Base-by-base conservation (phyloP, 2,113 vertebrate species). In the Zosterops pallidus region DNA sequence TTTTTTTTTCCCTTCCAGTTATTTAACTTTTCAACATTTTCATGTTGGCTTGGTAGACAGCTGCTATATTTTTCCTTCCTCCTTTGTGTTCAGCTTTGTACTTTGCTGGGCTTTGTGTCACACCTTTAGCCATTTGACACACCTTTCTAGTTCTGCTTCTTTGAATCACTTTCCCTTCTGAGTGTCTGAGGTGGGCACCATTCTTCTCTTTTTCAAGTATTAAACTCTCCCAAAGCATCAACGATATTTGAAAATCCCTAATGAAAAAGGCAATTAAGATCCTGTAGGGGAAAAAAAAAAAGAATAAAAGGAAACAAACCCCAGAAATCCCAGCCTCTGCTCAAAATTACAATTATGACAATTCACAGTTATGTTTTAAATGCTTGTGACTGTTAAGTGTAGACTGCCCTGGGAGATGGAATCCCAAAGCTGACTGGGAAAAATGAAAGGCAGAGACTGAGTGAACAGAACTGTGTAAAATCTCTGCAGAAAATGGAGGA, bases 21-120 rank as follows among this genome's bases (percentile, higher is more conserved):
- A 81, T 80, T 94, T 86, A 93, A 88, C 52, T 86, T 92, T 95
- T 93, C 76, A 90, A 4, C 56, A 55, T 81, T 94, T 95, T 93
- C 41, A 22, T 92, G 53, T 56, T 86, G 62, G 60, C n/a, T 86
- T 93, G 52, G 60, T 77, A 80, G 82, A 77, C 56, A 83, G 67
- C 55, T 84, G 25, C 60, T 86, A 33, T 65, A 50, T 44, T 83
- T 92, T 90, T 56, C n/a, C 35, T 83, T 88, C 29, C 21, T 80
- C 21, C 41, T 89, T 93, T 95, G n/a, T 83, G 72, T 71, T 94
- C 80, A 77, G 44, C 53, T 76, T 70, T 89, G 76, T 83, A 49
- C 47, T 92, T 89, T 46, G 24, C 35, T 56, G 28, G 71, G 39
- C 59, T 94, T 92, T 90, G 59, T 87, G 75, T 90, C 81, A 82